Evolutionary conservation across 2,797 vertebrate genomes (phyloP).

Genomic region (Sciurus vulgaris): DNA sequence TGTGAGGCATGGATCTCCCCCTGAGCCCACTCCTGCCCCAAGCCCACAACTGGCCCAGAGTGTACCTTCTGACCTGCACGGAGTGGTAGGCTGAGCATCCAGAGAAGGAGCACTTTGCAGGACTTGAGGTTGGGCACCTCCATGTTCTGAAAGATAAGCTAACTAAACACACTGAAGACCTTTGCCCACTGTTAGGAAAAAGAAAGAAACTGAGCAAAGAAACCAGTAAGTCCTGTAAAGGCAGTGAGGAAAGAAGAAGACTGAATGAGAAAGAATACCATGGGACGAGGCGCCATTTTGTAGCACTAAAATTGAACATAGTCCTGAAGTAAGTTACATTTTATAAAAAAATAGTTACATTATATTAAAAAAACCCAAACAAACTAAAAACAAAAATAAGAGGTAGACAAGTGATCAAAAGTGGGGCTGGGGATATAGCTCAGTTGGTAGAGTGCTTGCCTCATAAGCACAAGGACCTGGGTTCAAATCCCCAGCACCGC

Average conservation of each 20-base stretch:
- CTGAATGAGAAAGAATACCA: neutral
- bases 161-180: neutral
- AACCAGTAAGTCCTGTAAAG: neutral
- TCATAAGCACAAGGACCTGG: too few species aligned
- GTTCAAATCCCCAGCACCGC: too few species aligned
- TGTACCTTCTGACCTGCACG: neutral
- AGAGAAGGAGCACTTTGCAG: neutral
- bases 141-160: neutral
- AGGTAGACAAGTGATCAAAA: neutral
- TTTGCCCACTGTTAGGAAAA: too few species aligned
- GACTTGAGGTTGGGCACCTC: neutral
- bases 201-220: neutral
- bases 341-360: neutral
- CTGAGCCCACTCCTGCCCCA: too few species aligned
- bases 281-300: neutral
- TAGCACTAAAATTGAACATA: neutral
- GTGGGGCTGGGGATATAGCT: too few species aligned
- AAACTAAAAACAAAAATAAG: neutral
- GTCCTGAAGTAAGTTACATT: neutral
- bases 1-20: too few species aligned
- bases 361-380: neutral
- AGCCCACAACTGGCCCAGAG: too few species aligned
- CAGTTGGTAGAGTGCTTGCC: too few species aligned
- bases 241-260: neutral
- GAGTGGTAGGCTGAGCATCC: fast-evolving